Base-by-base conservation (phyloP, 2,888 invertebrate species). In the Eledone cirrhosa region DNA sequence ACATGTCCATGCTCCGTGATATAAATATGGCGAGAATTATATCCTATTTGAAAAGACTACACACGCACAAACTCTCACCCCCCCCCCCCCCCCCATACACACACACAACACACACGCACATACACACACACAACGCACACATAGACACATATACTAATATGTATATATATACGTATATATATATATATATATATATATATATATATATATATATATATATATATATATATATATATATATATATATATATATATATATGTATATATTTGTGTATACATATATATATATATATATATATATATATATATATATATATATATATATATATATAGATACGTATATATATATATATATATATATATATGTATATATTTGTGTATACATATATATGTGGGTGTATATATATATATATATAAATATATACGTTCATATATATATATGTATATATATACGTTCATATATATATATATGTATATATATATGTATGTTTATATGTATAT, bases 211-310 rank as follows among this genome's bases (percentile, higher is more conserved):
- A 77, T 3, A 78, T 77, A 41, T 77, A 78, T 69, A 69, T 29
- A 78, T 31, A 48, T 78, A 69, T 48, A 48, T 65, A 77, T 77
- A 14, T 65, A 33, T 59, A 63, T 63, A 77, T 65, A 65, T 59
- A 79, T 63, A 77, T 59, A 79, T 24, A 79, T 77, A 79, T 48
- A 59, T 24, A 77, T 77, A 63, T 65, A 41, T n/a, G 31, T 77
- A 75, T 72, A 80, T 48, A 48, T 79, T 16, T 33, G 47, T 48
- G 72, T 47, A 76, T 76, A 76, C 47, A 47, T 76, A 47, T 76
- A 76, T 47, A 77, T 47, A n/a, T 72, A 29, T 72, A 29, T 29
- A 31, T 33, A 72, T 72, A 31, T 59, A 59, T 24, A 59, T 7
- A 7, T 4, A 59, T 59, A 59, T 59, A 59, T 59, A 59, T 59